Evolutionary conservation across 1,140 invertebrate species (phyloP), one percentile per base, ranked within the genome.

Genomic region (Brachionus koreanus): DNA sequence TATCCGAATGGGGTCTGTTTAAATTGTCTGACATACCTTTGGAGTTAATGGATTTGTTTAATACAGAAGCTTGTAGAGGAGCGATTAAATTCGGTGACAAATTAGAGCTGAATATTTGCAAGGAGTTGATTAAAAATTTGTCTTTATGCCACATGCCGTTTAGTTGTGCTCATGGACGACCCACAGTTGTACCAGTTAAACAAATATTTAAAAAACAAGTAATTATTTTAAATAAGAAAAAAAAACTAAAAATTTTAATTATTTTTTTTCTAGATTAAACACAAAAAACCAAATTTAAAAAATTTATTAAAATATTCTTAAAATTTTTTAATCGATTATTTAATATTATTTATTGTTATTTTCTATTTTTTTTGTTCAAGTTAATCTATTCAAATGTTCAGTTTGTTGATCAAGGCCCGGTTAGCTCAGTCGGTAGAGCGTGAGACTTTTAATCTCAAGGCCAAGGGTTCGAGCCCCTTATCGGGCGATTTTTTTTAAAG

Each of bases 31-130:
- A 65, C 10, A 81, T 65, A 43, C 52, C 52, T 42, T 25, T n/a
- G 10, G 12, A 65, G 19, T 13, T 65, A 43, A 65, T 81, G 29
- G 49, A 81, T n/a, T 29, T 81, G n/a, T 81, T 81, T 13, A 81
- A 81, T 29, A 65, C 37, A 23, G 61, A 81, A n/a, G 77, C 77
- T 23, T 81, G 77, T 46, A 23, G 57, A 43, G 61, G 61, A 43
- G 77, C 77, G 1, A 65, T 81, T 37, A 81, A 81, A 65, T 81
- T 81, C 16, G 77, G 77, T 12, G 77, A 81, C n/a, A 43, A 65
- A 37, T 37, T 81, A 2, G 43, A 7, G 0, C 2, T 9, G 23
- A 12, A 39, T 23, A 23, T 43, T 13, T 65, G 52, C 25, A 19
- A 13, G 16, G 19, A 43, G 12, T 12, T 81, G n/a, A 42, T 81